A percentile compares a stretch with the other conserved stretches of the same genome.
These are phyloP conservation scores for Anarsia innoxiella DNA, from an alignment of 2,888 invertebrate species.

Conservation along the genomic window DNA sequence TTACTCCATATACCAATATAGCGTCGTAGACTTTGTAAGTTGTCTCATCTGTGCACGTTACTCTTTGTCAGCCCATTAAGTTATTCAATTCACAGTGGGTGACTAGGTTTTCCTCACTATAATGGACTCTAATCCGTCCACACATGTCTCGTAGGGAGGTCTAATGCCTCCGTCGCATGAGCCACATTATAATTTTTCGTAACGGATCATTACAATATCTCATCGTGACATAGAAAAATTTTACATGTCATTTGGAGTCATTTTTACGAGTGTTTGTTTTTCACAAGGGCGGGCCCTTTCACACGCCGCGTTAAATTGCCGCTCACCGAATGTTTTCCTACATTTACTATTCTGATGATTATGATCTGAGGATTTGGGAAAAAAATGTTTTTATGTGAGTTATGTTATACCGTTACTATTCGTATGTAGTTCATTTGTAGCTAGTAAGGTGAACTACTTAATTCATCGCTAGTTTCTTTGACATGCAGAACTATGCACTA, in stretches of 20 bases:
- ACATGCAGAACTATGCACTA: too few species aligned
- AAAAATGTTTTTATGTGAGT: neutral
- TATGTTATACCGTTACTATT: too few species aligned
- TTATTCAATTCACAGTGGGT: constrained; percentile 66
- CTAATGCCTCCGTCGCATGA: constrained; percentile 63
- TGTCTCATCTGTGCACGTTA: too few species aligned
- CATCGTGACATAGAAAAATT: constrained; percentile 73
- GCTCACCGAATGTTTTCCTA: constrained; percentile 41
- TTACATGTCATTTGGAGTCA: constrained; percentile 68
- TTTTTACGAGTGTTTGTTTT: constrained; percentile 71
- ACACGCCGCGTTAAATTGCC: constrained; percentile 46
- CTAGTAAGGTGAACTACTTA: too few species aligned
- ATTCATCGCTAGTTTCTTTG: too few species aligned
- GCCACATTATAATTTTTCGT: constrained; percentile 65
- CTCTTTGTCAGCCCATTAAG: constrained; percentile 43
- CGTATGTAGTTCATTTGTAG: constrained; percentile 15
- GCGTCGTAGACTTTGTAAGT: too few species aligned
- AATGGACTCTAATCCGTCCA: constrained; percentile 58
- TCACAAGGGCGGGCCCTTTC: constrained; percentile 56
- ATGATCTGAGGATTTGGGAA: constrained; percentile 25
- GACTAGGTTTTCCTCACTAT: constrained; percentile 50
- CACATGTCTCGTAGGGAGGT: constrained; percentile 58
- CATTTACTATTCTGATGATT: constrained; percentile 42
- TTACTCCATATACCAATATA: too few species aligned
- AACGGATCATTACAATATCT: constrained; percentile 72